phyloP scores from a whole-genome alignment of 1,140 invertebrate species.

The Neomicropteryx cornuta region DNA sequence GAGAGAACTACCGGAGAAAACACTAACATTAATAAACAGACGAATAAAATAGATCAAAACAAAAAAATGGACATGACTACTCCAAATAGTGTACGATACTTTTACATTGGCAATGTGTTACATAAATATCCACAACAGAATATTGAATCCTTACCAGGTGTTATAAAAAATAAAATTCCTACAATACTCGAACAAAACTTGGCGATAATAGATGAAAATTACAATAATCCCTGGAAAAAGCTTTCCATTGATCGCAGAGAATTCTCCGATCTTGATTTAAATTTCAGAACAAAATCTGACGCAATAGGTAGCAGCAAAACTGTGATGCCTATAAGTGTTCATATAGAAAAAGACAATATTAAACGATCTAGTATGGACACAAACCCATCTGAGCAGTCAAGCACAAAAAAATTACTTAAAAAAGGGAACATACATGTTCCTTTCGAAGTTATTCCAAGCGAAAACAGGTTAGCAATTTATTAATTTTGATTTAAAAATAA shows the following conservation, averaged over 20 bases:
- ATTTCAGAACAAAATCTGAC: too few relatives aligned
- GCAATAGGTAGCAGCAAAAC: conserved; percentile 24
- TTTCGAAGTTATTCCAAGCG: conserved; percentile 42
- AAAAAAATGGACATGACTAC: conserved; percentile 21
- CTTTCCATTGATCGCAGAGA: conserved; percentile 24
- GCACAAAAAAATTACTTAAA: conserved; percentile 18
- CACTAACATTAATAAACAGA: conserved; percentile 23
- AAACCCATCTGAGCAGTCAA: conserved; percentile 10
- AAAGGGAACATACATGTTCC: conserved; percentile 30
- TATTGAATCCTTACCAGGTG: conserved; percentile 18
- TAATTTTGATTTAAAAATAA: conserved; percentile 5
- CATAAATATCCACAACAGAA: conserved; percentile 35
- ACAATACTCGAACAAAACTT: conserved; percentile 12
- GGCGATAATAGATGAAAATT: conserved; percentile 21
- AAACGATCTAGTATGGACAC: conserved; percentile 6
- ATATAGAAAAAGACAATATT: conserved; percentile 2
- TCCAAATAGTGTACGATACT: conserved; percentile 35
- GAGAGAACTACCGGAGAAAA: conserved; percentile 31
- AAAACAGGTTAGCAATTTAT: conserved; percentile 31
- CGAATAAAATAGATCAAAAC: conserved; percentile 9
- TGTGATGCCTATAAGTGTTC: conserved; percentile 18
- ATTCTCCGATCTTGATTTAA: too few relatives aligned
- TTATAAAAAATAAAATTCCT: conserved; percentile 10
- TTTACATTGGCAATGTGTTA: conserved; percentile 42
- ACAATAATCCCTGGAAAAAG: conserved; percentile 21